Evolutionary conservation across 2,888 invertebrate genomes (phyloP).

Genomic region (Ormyrus thymus): DNA sequence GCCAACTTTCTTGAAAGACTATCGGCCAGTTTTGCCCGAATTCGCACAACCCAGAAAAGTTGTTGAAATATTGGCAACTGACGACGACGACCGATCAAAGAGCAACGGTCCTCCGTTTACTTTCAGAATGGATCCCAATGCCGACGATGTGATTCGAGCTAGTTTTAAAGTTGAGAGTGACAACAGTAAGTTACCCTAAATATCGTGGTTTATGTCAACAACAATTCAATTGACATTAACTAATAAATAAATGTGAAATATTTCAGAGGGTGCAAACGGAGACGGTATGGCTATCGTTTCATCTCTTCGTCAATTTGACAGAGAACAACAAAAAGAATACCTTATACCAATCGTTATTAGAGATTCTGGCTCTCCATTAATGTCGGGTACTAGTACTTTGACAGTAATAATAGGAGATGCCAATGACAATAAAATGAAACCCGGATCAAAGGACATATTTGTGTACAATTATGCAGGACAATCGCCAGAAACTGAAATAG

Average conservation of each 20-base stretch:
- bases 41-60: slow-evolving; percentile 94
- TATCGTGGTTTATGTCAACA: background rate
- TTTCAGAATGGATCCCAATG: slow-evolving; percentile 93
- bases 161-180: slow-evolving; percentile 98
- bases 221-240: background rate
- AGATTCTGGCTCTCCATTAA: slow-evolving; percentile 96
- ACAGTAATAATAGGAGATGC: slow-evolving; percentile 98
- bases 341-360: slow-evolving; percentile 97
- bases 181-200: slow-evolving; percentile 83
- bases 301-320: slow-evolving; percentile 93
- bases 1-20: slow-evolving; percentile 94
- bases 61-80: slow-evolving; percentile 93
- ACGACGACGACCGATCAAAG: slow-evolving; percentile 94
- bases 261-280: slow-evolving; percentile 93
- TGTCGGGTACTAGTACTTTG: slow-evolving; percentile 96
- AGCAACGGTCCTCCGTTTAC: slow-evolving; percentile 98
- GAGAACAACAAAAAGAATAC: slow-evolving; percentile 97
- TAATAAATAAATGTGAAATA: slow-evolving; percentile 14
- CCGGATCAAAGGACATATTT: slow-evolving; percentile 97
- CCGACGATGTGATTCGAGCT: slow-evolving; percentile 93
- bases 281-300: slow-evolving; percentile 99
- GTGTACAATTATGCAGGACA: slow-evolving; percentile 96
- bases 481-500: slow-evolving; percentile 93
- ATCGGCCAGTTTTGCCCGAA: slow-evolving; percentile 93
- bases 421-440: slow-evolving; percentile 99